phyloP scores from a whole-genome alignment of 2,888 invertebrate genomes.

The Palloptera scutellata region DNA sequence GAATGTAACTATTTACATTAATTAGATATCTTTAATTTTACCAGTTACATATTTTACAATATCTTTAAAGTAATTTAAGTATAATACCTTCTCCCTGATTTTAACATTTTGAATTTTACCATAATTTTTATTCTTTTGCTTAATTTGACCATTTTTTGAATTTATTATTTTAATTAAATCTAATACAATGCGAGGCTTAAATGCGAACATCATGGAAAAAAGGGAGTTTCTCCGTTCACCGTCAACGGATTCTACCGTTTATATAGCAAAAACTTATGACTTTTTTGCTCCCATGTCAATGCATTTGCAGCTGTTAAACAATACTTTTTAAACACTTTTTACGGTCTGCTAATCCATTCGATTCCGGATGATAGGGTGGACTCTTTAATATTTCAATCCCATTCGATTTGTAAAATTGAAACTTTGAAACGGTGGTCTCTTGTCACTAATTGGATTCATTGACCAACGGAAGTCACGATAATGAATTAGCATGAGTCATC shows the following conservation, averaged over 20 bases:
- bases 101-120: background rate
- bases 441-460: constrained; percentile 10
- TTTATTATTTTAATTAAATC: background rate
- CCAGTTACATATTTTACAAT: constrained; percentile 9
- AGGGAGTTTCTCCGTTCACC: background rate
- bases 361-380: constrained; percentile 22
- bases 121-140: background rate
- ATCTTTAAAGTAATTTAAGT: constrained; percentile 10
- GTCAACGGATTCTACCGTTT: background rate
- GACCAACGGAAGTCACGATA: constrained; percentile 15
- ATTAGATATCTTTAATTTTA: constrained; percentile 10
- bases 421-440: constrained; percentile 14
- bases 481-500: too few species aligned
- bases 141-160: background rate
- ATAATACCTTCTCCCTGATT: constrained; percentile 2
- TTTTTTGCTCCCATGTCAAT: constrained; percentile 8
- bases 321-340: constrained; percentile 14
- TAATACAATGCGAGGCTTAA: too few species aligned
- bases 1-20: constrained; percentile 7
- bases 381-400: constrained; percentile 5
- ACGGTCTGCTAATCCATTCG: constrained; percentile 16
- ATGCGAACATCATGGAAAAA: background rate
- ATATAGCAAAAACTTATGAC: constrained; percentile 8
- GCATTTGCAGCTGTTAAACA: background rate
- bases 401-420: constrained; percentile 6